These are phyloP conservation scores for Urophycis tenuis DNA, from an alignment of 2,797 vertebrate genomes.

Conservation along the genomic window DNA sequence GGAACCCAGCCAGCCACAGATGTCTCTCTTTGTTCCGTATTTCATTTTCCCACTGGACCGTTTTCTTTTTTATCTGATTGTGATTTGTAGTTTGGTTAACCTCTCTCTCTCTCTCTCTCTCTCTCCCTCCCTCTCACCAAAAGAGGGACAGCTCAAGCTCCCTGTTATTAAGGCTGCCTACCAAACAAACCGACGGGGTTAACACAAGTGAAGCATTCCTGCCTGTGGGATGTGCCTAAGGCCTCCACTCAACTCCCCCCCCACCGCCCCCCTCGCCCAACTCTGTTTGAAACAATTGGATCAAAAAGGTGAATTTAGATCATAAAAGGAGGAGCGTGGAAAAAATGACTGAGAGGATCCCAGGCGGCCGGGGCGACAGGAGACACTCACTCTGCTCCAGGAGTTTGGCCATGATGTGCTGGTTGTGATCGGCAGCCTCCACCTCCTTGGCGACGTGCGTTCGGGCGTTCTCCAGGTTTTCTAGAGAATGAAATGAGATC, in stretches of 20 bases:
- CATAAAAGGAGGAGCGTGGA: not conserved
- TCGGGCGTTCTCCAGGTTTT: slow-evolving; percentile 87
- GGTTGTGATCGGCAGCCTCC: slow-evolving; percentile 84
- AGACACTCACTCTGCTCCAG: slow-evolving; percentile 84
- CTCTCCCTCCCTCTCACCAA: slow-evolving; percentile 28
- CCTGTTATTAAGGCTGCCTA: slow-evolving; percentile 50
- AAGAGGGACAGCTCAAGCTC: slow-evolving; percentile 4
- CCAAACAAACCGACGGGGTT: slow-evolving; percentile 48
- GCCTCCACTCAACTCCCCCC: no score
- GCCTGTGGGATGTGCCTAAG: slow-evolving; percentile 40
- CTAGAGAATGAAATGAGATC: slow-evolving; percentile 58
- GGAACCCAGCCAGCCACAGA: slow-evolving; percentile 52
- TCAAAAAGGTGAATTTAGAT: slow-evolving; percentile 40
- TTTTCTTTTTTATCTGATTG: slow-evolving; percentile 19
- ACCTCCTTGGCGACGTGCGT: slow-evolving; percentile 83
- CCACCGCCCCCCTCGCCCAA: not conserved
- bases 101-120: not conserved
- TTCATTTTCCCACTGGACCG: slow-evolving; percentile 34
- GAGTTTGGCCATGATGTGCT: slow-evolving; percentile 87
- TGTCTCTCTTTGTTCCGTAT: not conserved
- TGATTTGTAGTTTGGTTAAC: slow-evolving; percentile 43
- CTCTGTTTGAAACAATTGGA: slow-evolving; percentile 23
- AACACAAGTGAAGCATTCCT: slow-evolving; percentile 63
- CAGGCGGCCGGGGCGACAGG: slow-evolving; percentile 12
- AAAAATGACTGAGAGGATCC: slow-evolving; percentile 6